These are phyloP conservation scores for Chalcis sispes DNA, from an alignment of 2,888 invertebrate genomes.

Conservation along the genomic window DNA sequence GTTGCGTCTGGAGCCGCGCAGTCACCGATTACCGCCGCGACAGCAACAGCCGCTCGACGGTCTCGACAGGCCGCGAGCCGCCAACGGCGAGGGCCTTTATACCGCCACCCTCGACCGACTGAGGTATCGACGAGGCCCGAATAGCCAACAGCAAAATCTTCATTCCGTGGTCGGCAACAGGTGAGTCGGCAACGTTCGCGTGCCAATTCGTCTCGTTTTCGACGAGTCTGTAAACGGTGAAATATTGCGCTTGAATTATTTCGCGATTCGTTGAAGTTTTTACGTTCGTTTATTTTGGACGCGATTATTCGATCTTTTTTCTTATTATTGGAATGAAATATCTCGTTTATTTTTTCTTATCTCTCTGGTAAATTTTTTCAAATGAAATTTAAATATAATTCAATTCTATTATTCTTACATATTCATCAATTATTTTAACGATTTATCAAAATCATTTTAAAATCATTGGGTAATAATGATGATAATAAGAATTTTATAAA, in stretches of 20 bases:
- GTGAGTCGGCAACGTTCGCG: conserved; percentile 18
- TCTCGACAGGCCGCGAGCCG: conserved; percentile 41
- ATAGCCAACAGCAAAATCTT: conserved; percentile 18
- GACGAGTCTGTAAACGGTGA: neutral
- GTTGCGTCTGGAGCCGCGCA: conserved; percentile 69
- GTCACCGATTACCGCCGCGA: conserved; percentile 66
- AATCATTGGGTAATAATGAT: no score
- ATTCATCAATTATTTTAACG: no score
- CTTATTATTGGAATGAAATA: no score
- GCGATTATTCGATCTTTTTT: no score
- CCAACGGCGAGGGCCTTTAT: conserved; percentile 63
- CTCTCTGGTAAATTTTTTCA: no score
- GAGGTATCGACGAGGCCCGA: conserved; percentile 62
- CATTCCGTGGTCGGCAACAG: conserved; percentile 34
- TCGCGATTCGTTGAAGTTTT: no score
- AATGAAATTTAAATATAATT: no score
- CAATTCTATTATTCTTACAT: no score
- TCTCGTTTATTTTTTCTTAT: no score
- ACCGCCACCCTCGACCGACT: conserved; percentile 72
- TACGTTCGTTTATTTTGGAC: neutral
- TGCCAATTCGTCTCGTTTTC: neutral
- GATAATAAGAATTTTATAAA: no score
- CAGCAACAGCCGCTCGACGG: conserved; percentile 48
- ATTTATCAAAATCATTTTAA: no score
- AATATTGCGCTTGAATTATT: no score